Conservation (phyloP, 1,140 invertebrate species). For the Pseudomyrmex gracilis region DNA sequence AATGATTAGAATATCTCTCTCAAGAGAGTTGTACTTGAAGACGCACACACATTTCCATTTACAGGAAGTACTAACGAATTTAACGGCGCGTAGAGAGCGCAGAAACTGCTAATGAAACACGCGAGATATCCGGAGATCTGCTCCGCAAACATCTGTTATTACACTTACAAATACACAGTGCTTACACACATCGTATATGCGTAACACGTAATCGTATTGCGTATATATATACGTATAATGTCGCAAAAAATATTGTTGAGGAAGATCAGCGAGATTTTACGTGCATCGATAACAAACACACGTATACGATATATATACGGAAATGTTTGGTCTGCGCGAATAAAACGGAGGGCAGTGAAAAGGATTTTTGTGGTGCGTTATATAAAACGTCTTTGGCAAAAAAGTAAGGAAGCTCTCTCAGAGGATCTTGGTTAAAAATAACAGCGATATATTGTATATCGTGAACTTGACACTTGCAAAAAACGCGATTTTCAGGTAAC, state of each 20-base stretch:
- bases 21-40: not conserved
- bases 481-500: not conserved
- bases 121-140: constrained; percentile 7
- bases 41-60: constrained; percentile 6
- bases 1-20: not conserved
- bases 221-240: not conserved
- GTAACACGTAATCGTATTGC: no score
- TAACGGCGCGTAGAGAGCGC: not conserved
- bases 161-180: constrained; percentile 25
- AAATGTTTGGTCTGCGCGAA: constrained; percentile 31
- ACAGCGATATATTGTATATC: not conserved
- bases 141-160: constrained; percentile 12
- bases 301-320: constrained; percentile 5
- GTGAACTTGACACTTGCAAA: not conserved
- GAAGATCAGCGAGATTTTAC: not conserved
- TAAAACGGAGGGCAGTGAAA: constrained; percentile 9
- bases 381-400: constrained; percentile 40
- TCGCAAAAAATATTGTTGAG: constrained; percentile 14
- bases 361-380: constrained; percentile 3
- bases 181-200: not conserved
- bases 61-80: constrained; percentile 14
- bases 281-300: constrained; percentile 11
- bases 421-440: constrained; percentile 3
- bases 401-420: constrained; percentile 36
- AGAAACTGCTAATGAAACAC: constrained; percentile 3